Conservation (phyloP, 2,797 vertebrate genomes). For the Urosaurus nigricauda region DNA sequence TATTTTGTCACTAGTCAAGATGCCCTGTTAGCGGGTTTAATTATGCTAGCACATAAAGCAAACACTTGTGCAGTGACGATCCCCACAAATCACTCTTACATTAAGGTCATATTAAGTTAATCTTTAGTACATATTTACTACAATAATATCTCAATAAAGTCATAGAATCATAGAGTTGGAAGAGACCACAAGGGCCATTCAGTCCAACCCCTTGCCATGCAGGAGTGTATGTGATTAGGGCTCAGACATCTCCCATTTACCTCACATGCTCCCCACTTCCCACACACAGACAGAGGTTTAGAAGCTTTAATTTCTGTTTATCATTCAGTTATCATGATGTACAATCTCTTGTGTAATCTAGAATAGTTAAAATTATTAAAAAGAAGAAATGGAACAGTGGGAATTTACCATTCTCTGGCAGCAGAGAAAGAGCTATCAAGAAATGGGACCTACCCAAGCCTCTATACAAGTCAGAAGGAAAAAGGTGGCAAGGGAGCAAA, state of each 20-base stretch:
- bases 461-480: too few relatives aligned
- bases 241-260: background rate
- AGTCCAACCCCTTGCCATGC: too few relatives aligned
- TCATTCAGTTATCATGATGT: background rate
- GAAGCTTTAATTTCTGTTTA: background rate
- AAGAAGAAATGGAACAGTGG: too few relatives aligned
- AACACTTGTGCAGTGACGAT: background rate
- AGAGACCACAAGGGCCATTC: too few relatives aligned
- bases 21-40: background rate
- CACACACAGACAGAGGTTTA: background rate
- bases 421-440: too few relatives aligned
- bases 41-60: background rate
- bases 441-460: too few relatives aligned
- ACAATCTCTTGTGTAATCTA: background rate
- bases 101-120: background rate
- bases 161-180: too few relatives aligned
- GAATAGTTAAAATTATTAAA: background rate
- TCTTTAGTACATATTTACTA: background rate
- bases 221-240: background rate
- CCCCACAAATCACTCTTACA: background rate
- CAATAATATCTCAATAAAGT: background rate
- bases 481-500: too few relatives aligned
- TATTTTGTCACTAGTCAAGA: conserved; percentile 1
- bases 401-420: too few relatives aligned
- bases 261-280: background rate